phyloP scores from a whole-genome alignment of 2,113 vertebrate genomes.

The Rhagologus leucostigma region DNA sequence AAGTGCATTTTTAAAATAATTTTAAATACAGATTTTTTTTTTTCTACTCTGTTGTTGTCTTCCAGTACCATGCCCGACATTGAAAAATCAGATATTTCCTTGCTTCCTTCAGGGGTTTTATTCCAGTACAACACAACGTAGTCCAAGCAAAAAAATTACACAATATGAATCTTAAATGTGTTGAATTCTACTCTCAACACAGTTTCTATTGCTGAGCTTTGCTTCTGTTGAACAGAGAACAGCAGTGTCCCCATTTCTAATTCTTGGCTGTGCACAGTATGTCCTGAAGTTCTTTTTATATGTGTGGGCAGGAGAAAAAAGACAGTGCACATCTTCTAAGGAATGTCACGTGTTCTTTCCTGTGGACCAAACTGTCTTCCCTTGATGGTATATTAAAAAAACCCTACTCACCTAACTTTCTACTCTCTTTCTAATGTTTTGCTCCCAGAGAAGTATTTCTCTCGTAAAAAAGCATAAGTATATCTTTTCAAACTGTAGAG shows the following conservation, averaged over 20 bases:
- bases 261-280: background rate
- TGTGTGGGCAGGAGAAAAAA: background rate
- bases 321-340: accelerated
- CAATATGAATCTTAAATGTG: background rate
- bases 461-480: background rate
- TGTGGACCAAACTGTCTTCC: background rate
- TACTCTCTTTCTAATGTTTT: background rate
- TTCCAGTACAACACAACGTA: background rate
- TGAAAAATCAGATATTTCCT: background rate
- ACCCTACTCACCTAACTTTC: background rate
- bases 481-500: background rate
- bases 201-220: background rate
- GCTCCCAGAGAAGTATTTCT: background rate
- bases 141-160: background rate
- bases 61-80: background rate
- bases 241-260: background rate
- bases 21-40: background rate
- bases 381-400: background rate
- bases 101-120: background rate
- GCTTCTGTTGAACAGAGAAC: background rate
- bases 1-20: background rate
- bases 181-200: background rate
- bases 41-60: background rate
- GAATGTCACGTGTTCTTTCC: background rate
- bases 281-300: background rate